phyloP scores from a whole-genome alignment of 2,888 invertebrate species.

The Drosophila paramelanica region DNA sequence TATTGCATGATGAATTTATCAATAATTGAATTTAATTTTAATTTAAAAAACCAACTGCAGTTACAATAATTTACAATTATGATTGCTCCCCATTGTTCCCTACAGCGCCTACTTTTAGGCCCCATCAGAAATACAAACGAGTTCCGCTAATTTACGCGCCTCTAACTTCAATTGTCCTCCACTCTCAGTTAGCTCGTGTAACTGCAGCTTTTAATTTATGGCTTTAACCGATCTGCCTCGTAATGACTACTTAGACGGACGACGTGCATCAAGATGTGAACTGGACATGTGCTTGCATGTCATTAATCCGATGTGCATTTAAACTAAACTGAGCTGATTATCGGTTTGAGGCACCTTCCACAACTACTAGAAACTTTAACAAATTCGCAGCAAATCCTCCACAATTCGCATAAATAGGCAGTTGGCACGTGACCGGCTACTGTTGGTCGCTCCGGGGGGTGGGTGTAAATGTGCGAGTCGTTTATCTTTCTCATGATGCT shows the following conservation, averaged over 20 bases:
- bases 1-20: constrained; percentile 18
- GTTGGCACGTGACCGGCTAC: constrained; percentile 48
- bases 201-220: not conserved
- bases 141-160: not conserved
- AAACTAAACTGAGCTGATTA: constrained; percentile 32
- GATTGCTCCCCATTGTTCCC: not conserved
- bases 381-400: constrained; percentile 24
- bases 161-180: not conserved
- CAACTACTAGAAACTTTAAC: not conserved
- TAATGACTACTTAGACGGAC: constrained; percentile 7
- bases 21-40: constrained; percentile 13
- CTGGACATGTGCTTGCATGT: constrained; percentile 22
- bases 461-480: not conserved
- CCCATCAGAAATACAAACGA: not conserved
- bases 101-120: not conserved
- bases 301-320: constrained; percentile 19
- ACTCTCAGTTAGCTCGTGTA: not conserved
- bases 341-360: constrained; percentile 21
- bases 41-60: not conserved
- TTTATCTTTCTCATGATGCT: constrained; percentile 35
- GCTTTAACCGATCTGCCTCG: not conserved
- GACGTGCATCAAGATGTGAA: constrained; percentile 12
- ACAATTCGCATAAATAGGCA: constrained; percentile 31
- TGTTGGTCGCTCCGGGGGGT: constrained; percentile 1
- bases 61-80: constrained; percentile 13